Evolutionary conservation across 2,113 vertebrate species (phyloP), one percentile per base, ranked within the genome.

Genomic region (Ardeotis arabs): DNA sequence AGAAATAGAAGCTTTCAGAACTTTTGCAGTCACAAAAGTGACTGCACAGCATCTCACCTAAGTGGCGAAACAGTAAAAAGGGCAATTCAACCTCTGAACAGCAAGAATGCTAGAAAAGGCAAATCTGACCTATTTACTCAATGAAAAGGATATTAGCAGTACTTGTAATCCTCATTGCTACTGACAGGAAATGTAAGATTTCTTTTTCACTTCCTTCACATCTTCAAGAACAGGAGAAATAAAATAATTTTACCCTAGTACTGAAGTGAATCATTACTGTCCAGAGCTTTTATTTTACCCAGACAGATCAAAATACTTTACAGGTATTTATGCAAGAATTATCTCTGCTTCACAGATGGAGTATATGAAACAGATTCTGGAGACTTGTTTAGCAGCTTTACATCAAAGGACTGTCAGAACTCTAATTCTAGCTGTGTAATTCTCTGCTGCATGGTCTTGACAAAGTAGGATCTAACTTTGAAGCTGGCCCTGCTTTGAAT

Each of bases 1-100:
- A 85, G 62, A 95, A 96, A 91, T 53, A 90, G 66, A 79, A 90
- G 70, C 67, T 95, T 94, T 96, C 82, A 74, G 60, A 90, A 88
- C n/a, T 89, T 79, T 19, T 72, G 39, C 39, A 69, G 31, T 59
- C 66, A 58, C 64, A 94, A 91, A 94, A n/a, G n/a, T n/a, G n/a
- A n/a, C n/a, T n/a, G n/a, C 37, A 59, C 73, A 87, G 62, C 41
- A 83, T 93, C 77, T 92, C 73, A 64, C 55, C 53, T 87, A 89
- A 81, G 86, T 75, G 81, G 91, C 59, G 89, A 44, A 95, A 83
- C 14, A 89, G 18, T 9, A 85, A 88, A 80, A 89, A 39, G 7
- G 73, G 55, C 59, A 87, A 74, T 72, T 80, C 56, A 90, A 85
- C 41, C 27, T 59, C 33, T n/a, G 31, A 82, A 64, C 5, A 89